Base-by-base conservation (phyloP, 2,888 invertebrate genomes). In the Chouioia cunea region DNA sequence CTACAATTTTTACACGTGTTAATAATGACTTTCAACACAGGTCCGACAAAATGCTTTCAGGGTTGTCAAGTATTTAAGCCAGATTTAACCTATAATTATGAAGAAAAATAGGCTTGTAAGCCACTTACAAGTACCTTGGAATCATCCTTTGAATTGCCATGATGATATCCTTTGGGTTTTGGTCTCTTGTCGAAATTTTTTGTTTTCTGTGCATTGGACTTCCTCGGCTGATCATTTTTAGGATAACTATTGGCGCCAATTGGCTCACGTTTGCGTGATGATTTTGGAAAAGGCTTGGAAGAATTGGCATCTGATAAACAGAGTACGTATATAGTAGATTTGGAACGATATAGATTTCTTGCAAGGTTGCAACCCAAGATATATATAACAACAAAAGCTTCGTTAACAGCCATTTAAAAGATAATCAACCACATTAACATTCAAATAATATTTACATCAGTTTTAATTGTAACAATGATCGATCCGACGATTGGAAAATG, bases 171-270 rank as follows among this genome's bases (percentile, higher is more conserved):
- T 84, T 92, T 87, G 81, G 91, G 89, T 87, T 90, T 89, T 82
- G 92, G 92, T 87, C 92, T 89, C 86, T 93, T 93, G 87, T 91
- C 89, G 86, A 89, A 88, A 81, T 88, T 88, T 87, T 90, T 90
- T 81, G 88, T 87, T 83, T 91, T 90, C 84, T 92, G 92, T 78
- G 90, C 86, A 79, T 88, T 87, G 74, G 91, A 91, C 87, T 93
- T 95, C 79, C 90, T 89, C 79, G 89, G 89, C 84, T 91, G 90
- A 85, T 92, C 92, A 85, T 89, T 88, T 76, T 89, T 89, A 75
- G 88, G 82, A 20, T 87, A 82, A 74, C 89, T 89, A 79, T 87
- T 85, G 81, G 90, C 87, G 73, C 83, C 80, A 76, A 86, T 75
- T 76, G 87, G 82, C 84, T 92, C 91, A 76, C 93, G 91, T 82